A percentile compares a stretch with the other conserved stretches of the same genome.
Conservation (phyloP, 2,888 invertebrate species). For the Drosophila siamana region DNA sequence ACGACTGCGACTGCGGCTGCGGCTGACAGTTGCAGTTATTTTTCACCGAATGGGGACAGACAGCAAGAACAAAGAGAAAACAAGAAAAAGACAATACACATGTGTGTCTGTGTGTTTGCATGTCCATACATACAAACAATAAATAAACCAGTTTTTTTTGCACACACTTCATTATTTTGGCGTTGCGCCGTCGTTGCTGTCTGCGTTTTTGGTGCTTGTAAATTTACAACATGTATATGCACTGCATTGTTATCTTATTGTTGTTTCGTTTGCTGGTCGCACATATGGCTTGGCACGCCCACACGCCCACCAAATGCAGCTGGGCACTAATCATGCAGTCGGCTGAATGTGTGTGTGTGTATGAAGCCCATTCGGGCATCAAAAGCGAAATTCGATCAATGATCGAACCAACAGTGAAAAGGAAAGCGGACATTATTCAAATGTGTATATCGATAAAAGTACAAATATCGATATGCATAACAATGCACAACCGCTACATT, state of each 20-base stretch:
- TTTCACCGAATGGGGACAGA: slow-evolving; percentile 80
- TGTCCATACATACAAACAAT: slow-evolving; percentile 16
- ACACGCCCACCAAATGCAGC: slow-evolving; percentile 47
- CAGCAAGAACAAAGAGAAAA: slow-evolving; percentile 79
- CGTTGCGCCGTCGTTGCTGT: slow-evolving; percentile 27
- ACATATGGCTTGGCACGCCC: slow-evolving; percentile 31
- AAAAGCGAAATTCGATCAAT: slow-evolving; percentile 22
- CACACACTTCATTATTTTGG: slow-evolving; percentile 78
- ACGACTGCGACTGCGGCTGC: slow-evolving; percentile 38
- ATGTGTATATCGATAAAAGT: slow-evolving; percentile 8
- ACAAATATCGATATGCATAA: slow-evolving; percentile 48
- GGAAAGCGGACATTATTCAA: slow-evolving; percentile 37
- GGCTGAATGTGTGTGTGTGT: slow-evolving; percentile 1
- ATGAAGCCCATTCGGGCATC: not conserved
- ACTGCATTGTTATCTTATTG: slow-evolving; percentile 30
- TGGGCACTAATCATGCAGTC: slow-evolving; percentile 23
- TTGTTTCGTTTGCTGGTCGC: not conserved
- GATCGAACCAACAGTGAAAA: slow-evolving; percentile 48
- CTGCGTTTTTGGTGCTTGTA: slow-evolving; percentile 56
- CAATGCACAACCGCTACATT: slow-evolving; percentile 50
- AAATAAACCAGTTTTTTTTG: slow-evolving; percentile 73
- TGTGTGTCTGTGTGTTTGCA: slow-evolving; percentile 21
- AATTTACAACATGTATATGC: slow-evolving; percentile 59
- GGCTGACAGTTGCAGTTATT: slow-evolving; percentile 81
- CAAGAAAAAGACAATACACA: slow-evolving; percentile 64